Evolutionary conservation across 2,888 invertebrate species (phyloP), one percentile per base, ranked within the genome.

Genomic region (Alentia gelatinosa): DNA sequence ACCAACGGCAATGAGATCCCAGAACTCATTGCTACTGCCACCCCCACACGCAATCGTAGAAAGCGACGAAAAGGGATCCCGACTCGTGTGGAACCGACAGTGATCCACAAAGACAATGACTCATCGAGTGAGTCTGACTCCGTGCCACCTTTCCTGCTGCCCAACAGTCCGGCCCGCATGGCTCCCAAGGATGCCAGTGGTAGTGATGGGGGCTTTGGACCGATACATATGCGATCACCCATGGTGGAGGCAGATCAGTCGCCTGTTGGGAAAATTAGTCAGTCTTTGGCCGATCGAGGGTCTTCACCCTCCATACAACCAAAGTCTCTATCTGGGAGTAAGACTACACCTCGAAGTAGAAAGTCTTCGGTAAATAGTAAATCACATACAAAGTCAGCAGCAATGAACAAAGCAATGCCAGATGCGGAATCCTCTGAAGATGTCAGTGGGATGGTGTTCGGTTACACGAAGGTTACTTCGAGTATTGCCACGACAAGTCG

Each of bases 401-500:
- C 4, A 35, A 4, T 15, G 7, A 15, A 35, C 39, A 26, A 37
- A n/a, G 30, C 42, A n/a, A 35, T 4, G 23, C 39, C 83, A 3
- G 83, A 26, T 15, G 39, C 23, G 39, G 83, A 83, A 19, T 83
- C 83, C 37, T 7, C 39, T 40, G 83, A 47, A 30, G 35, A 42
- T n/a, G 50, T 86, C 42, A 47, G 47, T 9, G 86, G 86, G 40
- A 50, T 50, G 86, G 47, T 86, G 86, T 86, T 86, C 26, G 86
- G 86, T 1, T 86, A 47, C 35, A 47, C 86, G 0, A 86, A 86
- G 47, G 33, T 86, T 9, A 86, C 86, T 3, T 86, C 86, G 35
- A 86, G 86, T n/a, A 86, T 86, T 4, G 30, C 86, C 23, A 86
- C 86, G 12, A 86, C 86, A 42, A 86, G 86, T 35, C 86, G 50